Evolutionary conservation across 2,797 vertebrate genomes (phyloP), one percentile per base, ranked within the genome.

Genomic region (Chloroceryle inda): DNA sequence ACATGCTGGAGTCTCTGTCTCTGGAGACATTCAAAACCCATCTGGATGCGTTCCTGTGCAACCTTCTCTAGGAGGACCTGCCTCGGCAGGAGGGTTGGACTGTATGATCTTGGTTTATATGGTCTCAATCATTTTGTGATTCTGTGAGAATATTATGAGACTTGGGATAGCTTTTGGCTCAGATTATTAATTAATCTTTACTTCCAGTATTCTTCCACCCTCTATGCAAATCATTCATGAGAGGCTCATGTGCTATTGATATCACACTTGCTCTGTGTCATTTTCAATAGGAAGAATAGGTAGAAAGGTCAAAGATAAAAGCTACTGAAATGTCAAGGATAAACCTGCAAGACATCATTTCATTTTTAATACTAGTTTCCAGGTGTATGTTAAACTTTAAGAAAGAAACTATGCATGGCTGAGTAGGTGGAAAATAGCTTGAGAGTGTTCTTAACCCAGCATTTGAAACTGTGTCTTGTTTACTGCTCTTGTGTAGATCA

Each of bases 281-380:
- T 79, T 89, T 79, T 82, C 77, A 71, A 11, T 49, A 37, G n/a
- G 12, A 55, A 52, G 79, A 85, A 75, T 11, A 42, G 74, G 62
- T 53, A 93, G 77, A 97, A 97, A 96, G 88, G 90, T 94, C 93
- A 95, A 69, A 93, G 77, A 92, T 79, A 89, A 95, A 94, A 95
- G 71, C 86, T 94, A 3, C 88, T 64, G 64, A 97, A 95, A 96
- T 95, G 93, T 95, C 94, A 96, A 82, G 80, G 71, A 79, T 92
- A 91, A 95, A 52, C 74, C 74, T 89, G 63, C 62, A 82, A 87
- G 84, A 45, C 7, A 26, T 89, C 75, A 49, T 94, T 86, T 96
- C 77, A 68, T 93, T 97, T 94, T 80, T 95, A 96, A 96, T 92
- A 82, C 19, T 13, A 2, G 71, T 95, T 92, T 93, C 91, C 68